Base-by-base conservation (phyloP, 2,888 invertebrate genomes). In the Leptopilina myrica region DNA sequence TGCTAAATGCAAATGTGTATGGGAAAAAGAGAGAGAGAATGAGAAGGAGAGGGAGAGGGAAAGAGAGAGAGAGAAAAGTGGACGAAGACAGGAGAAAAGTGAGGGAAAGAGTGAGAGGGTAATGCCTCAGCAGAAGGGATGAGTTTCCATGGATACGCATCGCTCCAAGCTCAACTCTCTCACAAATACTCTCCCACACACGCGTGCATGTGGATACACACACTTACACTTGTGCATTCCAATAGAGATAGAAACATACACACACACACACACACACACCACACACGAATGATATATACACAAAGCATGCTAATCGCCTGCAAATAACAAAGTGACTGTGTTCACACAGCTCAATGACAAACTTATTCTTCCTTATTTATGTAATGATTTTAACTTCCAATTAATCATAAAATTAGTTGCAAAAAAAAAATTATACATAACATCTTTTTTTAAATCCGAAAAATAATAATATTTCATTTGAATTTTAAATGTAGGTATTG, bases 61-160 rank as follows among this genome's bases (percentile, higher is more conserved):
- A 62, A 64, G 59, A 76, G 64, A 15, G 76, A 46, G 79, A 64
- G 73, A 56, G 43, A 56, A 46, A 67, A 26, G 62, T 76, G 53
- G 33, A 64, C 78, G 69, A 69, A 64, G 79, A 80, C 79, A 76
- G 76, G 79, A 76, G 76, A 43, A 77, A 76, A 12, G 76, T 77
- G 69, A 80, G 77, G 65, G 43, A 66, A 64, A 76, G 49, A 76
- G 82, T 67, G 79, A 78, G 82, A 78, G 81, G 73, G 73, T 56
- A 33, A 53, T 83, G 83, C 84, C 86, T 86, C 84, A 85, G 86
- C 87, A 85, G 87, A 84, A 86, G 90, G 88, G 87, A 87, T 86
- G 85, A 86, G 90, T 90, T 88, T 81, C 89, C 88, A 90, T 90
- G 90, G 90, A 86, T 88, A 90, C 90, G 85, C 87, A 88, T 88